These are phyloP conservation scores for Cisticola juncidis DNA, from an alignment of 2,113 vertebrate genomes.

Conservation along the genomic window DNA sequence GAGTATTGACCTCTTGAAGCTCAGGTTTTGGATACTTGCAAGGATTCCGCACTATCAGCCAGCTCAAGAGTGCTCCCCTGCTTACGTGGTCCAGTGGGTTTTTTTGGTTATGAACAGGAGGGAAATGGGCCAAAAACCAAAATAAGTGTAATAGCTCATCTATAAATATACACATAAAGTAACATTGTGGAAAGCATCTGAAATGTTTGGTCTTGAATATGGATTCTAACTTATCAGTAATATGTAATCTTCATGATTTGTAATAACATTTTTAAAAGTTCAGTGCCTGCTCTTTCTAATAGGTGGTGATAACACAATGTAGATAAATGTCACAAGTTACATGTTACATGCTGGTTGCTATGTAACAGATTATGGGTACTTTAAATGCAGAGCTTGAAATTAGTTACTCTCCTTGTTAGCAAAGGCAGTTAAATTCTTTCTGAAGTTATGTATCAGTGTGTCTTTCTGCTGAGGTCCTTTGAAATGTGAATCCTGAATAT, in stretches of 20 bases:
- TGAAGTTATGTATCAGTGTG: not conserved
- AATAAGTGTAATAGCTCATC: conserved; percentile 1
- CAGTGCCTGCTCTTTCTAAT: conserved; percentile 27
- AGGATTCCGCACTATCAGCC: not conserved
- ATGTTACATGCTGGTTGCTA: not conserved
- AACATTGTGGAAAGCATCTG: not conserved
- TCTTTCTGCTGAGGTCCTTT: not conserved
- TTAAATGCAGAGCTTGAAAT: conserved; percentile 55
- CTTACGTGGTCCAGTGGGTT: not conserved
- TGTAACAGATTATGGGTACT: not conserved
- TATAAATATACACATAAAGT: conserved; percentile 40
- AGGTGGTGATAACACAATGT: conserved; percentile 28
- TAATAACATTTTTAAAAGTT: conserved; percentile 30
- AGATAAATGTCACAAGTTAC: conserved; percentile 23
- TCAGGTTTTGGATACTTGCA: not conserved
- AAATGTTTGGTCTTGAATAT: not conserved
- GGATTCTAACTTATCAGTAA: conserved; percentile 17
- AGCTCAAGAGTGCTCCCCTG: not conserved
- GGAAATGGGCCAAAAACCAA: not conserved
- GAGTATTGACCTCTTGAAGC: not conserved
- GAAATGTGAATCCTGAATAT: not conserved
- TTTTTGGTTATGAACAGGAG: not conserved
- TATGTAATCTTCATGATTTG: not conserved
- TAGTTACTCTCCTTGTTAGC: not conserved
- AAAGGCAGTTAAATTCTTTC: not conserved